These are phyloP conservation scores for Enhydra lutris DNA, from an alignment of 2,113 vertebrate genomes.

Conservation along the genomic window DNA sequence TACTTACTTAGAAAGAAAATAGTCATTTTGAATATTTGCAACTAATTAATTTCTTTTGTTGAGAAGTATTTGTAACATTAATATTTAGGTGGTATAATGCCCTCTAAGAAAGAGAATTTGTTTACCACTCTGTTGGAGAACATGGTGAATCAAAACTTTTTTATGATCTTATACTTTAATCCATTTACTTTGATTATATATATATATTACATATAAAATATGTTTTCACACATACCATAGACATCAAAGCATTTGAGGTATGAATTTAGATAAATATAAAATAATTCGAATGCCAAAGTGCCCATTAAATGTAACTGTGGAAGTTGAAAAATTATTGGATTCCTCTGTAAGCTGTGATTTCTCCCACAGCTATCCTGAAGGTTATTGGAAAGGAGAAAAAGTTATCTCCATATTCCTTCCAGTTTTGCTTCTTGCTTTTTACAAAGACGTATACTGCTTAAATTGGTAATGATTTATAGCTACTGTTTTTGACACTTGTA, in stretches of 20 bases:
- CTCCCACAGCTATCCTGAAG: conserved; percentile 10
- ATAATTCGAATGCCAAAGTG: conserved; percentile 57
- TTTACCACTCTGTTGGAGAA: neutral
- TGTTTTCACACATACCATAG: neutral
- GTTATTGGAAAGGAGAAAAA: conserved; percentile 10
- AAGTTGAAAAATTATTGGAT: conserved; percentile 56
- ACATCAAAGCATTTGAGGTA: conserved; percentile 42
- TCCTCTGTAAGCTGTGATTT: conserved; percentile 57
- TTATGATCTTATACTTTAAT: conserved; percentile 23
- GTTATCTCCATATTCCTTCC: neutral
- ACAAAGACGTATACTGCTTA: neutral
- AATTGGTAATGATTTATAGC: neutral
- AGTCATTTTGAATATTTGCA: conserved; percentile 14
- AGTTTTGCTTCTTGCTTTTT: conserved; percentile 19
- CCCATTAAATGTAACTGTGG: neutral
- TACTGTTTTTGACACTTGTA: neutral
- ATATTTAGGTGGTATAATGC: neutral
- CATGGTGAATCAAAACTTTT: conserved; percentile 18
- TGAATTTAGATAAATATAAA: conserved; percentile 70
- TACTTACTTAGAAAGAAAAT: conserved; percentile 31
- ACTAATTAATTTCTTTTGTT: neutral
- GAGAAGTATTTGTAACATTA: conserved; percentile 14
- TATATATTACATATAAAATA: conserved; percentile 48
- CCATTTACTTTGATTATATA: conserved; percentile 59
- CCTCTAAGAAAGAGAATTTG: neutral